Evolutionary conservation across 2,797 vertebrate genomes (phyloP).

Genomic region (Threskiornis aethiopicus): DNA sequence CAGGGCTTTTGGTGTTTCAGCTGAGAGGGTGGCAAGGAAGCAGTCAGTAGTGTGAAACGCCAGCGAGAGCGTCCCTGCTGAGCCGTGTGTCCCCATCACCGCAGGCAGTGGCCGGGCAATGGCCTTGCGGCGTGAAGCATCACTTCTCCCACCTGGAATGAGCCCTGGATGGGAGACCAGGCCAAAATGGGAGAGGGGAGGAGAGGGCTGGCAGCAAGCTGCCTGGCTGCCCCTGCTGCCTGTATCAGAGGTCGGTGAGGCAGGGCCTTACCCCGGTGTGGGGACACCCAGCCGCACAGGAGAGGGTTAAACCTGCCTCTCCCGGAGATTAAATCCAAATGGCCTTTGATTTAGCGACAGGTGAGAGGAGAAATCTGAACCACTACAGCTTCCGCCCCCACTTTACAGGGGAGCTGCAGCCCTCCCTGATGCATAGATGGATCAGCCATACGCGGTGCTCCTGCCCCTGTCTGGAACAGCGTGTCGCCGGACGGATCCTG

Average conservation of each 20-base stretch:
- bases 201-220: not conserved
- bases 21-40: not conserved
- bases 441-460: not conserved
- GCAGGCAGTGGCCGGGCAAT: fast-evolving
- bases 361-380: slow-evolving; percentile 56
- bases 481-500: not conserved
- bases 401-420: not conserved
- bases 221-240: not conserved
- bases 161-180: not conserved
- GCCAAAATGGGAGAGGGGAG: fast-evolving
- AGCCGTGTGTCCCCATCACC: not conserved
- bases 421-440: slow-evolving; percentile 16
- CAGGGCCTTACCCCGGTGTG: fast-evolving
- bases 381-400: not conserved
- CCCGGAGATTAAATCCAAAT: not conserved
- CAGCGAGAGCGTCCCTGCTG: fast-evolving
- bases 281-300: not conserved
- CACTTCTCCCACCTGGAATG: fast-evolving
- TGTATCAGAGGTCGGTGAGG: not conserved
- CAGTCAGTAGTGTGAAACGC: not conserved
- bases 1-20: not conserved
- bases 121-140: fast-evolving
- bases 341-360: slow-evolving; percentile 29
- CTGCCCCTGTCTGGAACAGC: not conserved
- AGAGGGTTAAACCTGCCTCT: slow-evolving; percentile 34